Conservation (phyloP, 2,113 vertebrate species). For the Ascaphus truei region DNA sequence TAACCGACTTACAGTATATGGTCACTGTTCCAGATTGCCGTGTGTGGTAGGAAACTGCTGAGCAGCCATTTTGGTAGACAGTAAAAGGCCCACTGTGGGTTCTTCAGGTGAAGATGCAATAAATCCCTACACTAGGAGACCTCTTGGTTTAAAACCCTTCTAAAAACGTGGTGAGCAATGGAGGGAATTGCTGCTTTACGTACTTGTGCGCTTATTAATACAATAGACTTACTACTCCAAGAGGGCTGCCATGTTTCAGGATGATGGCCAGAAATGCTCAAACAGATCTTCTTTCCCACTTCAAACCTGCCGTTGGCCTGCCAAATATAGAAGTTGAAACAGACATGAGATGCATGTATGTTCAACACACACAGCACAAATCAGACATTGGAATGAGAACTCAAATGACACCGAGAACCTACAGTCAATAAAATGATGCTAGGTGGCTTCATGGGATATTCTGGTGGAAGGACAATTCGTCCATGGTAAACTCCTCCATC, state of each 20-base stretch:
- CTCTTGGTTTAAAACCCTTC: no score
- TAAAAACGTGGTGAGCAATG: no score
- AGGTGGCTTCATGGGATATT: slow-evolving; percentile 98
- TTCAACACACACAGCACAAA: neutral
- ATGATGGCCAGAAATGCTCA: slow-evolving; percentile 98
- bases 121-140: no score
- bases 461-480: slow-evolving; percentile 90
- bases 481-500: slow-evolving; percentile 95
- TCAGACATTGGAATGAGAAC: neutral
- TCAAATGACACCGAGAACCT: slow-evolving; percentile 44
- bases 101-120: no score
- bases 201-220: no score
- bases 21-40: no score
- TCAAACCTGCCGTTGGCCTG: slow-evolving; percentile 97
- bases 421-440: slow-evolving; percentile 97
- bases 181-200: no score
- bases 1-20: no score
- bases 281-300: slow-evolving; percentile 97
- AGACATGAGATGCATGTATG: slow-evolving; percentile 18
- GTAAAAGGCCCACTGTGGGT: no score
- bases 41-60: no score
- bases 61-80: no score
- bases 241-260: slow-evolving; percentile 98
- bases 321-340: slow-evolving; percentile 15
- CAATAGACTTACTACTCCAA: slow-evolving; percentile 89